phyloP scores from a whole-genome alignment of 2,113 vertebrate genomes.

The Saguinus imperator region DNA sequence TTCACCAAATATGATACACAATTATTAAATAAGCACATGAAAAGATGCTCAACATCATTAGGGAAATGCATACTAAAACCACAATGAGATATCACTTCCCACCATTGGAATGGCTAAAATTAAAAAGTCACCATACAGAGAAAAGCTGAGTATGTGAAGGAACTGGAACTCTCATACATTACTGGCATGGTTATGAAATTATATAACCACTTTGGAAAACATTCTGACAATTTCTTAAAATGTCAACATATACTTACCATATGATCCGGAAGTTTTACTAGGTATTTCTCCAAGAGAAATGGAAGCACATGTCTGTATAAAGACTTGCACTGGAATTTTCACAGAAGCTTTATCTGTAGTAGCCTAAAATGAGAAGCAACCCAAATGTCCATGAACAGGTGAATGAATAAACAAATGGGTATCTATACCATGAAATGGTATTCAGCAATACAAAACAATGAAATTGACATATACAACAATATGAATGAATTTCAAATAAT shows the following conservation, averaged over 20 bases:
- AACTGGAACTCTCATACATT: background rate
- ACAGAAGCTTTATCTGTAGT: background rate
- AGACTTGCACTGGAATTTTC: background rate
- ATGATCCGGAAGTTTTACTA: background rate
- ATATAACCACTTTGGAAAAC: background rate
- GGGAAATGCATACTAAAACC: background rate
- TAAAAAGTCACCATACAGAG: background rate
- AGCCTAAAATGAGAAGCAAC: background rate
- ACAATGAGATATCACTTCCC: background rate
- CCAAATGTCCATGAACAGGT: background rate
- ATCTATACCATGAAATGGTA: background rate
- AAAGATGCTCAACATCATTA: background rate
- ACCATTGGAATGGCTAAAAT: background rate
- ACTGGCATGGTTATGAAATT: background rate
- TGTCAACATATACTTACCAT: background rate
- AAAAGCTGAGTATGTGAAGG: background rate
- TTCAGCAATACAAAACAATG: background rate
- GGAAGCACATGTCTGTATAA: background rate
- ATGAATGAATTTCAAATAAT: background rate
- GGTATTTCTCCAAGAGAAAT: background rate
- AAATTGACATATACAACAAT: background rate
- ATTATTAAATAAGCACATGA: slow-evolving; percentile 6
- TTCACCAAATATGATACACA: background rate
- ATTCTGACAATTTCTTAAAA: background rate
- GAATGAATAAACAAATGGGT: background rate